These are phyloP conservation scores for Neodiprion pinetum DNA, from an alignment of 1,140 invertebrate genomes.

Conservation along the genomic window DNA sequence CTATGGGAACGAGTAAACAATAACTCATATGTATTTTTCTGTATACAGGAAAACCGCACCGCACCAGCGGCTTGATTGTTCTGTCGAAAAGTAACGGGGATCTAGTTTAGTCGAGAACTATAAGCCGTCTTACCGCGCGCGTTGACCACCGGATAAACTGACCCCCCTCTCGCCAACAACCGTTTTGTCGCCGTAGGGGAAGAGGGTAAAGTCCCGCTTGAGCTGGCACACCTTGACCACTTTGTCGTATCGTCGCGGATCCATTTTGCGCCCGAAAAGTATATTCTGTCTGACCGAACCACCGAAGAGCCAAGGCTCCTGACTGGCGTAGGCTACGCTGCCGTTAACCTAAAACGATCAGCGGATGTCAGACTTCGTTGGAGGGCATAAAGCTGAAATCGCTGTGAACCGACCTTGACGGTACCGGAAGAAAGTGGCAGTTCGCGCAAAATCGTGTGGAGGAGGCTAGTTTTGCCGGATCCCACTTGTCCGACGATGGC, in stretches of 20 bases:
- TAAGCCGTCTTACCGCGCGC: slow-evolving; percentile 63
- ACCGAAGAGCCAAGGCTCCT: slow-evolving; percentile 76
- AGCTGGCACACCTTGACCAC: slow-evolving; percentile 68
- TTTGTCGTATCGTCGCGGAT: slow-evolving; percentile 67
- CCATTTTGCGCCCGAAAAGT: slow-evolving; percentile 74
- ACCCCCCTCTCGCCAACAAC: slow-evolving; percentile 85
- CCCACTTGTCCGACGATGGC: slow-evolving; percentile 82
- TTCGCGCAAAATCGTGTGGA: slow-evolving; percentile 81
- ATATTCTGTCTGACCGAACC: slow-evolving; percentile 79
- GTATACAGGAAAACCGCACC: too few relatives aligned
- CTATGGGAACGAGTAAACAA: slow-evolving; percentile 58
- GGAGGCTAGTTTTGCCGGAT: slow-evolving; percentile 77
- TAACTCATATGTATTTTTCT: too few relatives aligned
- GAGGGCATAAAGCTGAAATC: not conserved
- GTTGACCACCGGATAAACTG: slow-evolving; percentile 78
- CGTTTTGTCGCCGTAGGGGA: slow-evolving; percentile 73
- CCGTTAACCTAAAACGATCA: slow-evolving; percentile 62
- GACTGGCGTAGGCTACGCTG: slow-evolving; percentile 71
- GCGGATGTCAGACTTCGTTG: not conserved
- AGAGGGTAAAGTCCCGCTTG: slow-evolving; percentile 66
- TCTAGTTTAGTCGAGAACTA: too few relatives aligned
- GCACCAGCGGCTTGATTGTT: too few relatives aligned
- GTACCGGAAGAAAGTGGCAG: slow-evolving; percentile 66
- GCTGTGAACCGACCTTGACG: slow-evolving; percentile 38
- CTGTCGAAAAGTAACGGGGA: too few relatives aligned